Evolutionary conservation across 2,113 vertebrate species (phyloP).

Genomic region (Oreocharis arfaki): DNA sequence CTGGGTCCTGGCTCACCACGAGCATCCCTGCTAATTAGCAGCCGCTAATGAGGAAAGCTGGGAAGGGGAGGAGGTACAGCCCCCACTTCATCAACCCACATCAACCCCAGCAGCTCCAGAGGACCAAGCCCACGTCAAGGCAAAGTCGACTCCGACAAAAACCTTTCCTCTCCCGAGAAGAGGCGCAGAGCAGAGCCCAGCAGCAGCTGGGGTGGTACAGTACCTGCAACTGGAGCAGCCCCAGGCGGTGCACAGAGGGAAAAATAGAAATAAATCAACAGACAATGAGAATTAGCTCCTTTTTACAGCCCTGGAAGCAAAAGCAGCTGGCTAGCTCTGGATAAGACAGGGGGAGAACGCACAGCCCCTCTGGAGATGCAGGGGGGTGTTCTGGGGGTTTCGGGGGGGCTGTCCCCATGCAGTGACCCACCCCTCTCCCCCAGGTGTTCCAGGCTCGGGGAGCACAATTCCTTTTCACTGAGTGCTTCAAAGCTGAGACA

Average conservation of each 20-base stretch:
- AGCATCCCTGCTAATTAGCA: not conserved
- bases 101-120: not conserved
- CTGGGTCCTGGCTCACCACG: not conserved
- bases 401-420: not conserved
- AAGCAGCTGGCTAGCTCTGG: not conserved
- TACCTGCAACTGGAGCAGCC: constrained; percentile 75
- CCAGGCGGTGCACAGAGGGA: not conserved
- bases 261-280: constrained; percentile 36
- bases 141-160: not conserved
- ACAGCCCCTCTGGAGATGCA: not conserved
- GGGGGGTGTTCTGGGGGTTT: not conserved
- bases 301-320: not conserved
- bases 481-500: not conserved
- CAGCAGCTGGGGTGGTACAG: not conserved
- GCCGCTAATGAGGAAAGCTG: not conserved
- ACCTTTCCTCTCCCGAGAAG: fast-evolving
- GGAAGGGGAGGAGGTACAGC: not conserved
- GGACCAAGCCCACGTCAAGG: not conserved
- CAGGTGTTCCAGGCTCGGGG: fast-evolving
- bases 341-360: fast-evolving
- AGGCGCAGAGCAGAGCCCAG: not conserved
- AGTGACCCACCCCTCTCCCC: not conserved
- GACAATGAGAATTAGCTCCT: not conserved
- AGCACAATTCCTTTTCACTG: not conserved
- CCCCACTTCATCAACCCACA: not conserved